Percentiles rank a stretch among this genome's conserved stretches.
These are phyloP conservation scores for Mustelus asterias DNA, from an alignment of 2,113 vertebrate genomes.

Conservation along the genomic window DNA sequence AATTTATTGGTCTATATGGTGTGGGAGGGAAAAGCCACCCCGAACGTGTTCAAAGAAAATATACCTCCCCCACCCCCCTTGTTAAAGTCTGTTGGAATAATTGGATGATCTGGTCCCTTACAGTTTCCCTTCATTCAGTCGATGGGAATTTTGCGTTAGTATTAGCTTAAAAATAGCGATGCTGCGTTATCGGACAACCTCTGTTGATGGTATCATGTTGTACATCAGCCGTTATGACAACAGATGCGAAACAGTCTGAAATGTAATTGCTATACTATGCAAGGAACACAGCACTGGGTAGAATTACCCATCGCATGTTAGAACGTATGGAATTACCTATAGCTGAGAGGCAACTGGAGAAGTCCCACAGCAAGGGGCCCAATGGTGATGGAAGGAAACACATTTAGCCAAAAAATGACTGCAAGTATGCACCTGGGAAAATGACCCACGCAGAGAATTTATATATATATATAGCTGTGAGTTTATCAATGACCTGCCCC, in stretches of 20 bases:
- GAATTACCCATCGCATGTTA: not conserved
- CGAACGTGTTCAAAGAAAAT: not conserved
- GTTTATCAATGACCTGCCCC: not conserved
- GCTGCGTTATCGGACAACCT: too few species aligned
- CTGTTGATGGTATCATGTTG: too few species aligned
- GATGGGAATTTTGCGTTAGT: not conserved
- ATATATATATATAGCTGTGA: not conserved
- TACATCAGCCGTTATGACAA: not conserved
- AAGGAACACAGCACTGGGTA: not conserved
- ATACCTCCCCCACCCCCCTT: not conserved
- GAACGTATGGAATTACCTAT: not conserved
- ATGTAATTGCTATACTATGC: not conserved
- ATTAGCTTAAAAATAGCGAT: not conserved
- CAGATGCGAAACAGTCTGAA: not conserved
- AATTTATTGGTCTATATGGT: not conserved
- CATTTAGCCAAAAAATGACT: not conserved
- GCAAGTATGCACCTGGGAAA: not conserved
- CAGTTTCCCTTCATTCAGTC: not conserved
- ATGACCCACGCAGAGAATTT: not conserved
- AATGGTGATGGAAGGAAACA: not conserved
- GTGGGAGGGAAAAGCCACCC: not conserved
- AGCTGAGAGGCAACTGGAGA: not conserved
- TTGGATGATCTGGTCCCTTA: not conserved
- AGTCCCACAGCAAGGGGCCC: not conserved
- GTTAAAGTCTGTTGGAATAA: not conserved